phyloP scores from a whole-genome alignment of 2,113 vertebrate species.

The Proteles cristata region DNA sequence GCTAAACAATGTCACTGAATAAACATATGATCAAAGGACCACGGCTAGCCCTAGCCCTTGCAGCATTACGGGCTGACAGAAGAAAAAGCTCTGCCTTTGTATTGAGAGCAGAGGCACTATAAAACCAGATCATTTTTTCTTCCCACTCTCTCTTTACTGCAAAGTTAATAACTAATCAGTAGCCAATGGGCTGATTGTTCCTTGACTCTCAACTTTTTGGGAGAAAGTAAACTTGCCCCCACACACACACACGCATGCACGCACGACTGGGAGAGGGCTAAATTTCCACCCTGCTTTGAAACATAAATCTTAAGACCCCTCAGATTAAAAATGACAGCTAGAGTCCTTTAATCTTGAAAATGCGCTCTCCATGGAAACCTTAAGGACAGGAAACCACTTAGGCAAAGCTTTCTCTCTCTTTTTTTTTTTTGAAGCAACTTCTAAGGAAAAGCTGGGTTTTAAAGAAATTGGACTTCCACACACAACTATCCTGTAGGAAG shows the following conservation, averaged over 20 bases:
- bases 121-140: not conserved
- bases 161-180: constrained; percentile 33
- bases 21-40: not conserved
- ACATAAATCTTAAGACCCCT: constrained; percentile 64
- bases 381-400: constrained; percentile 64
- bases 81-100: not conserved
- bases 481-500: not conserved
- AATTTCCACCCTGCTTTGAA: constrained; percentile 68
- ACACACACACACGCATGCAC: not conserved
- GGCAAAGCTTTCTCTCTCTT: not conserved
- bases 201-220: not conserved
- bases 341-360: constrained; percentile 76
- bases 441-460: constrained; percentile 67
- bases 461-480: constrained; percentile 48
- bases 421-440: constrained; percentile 10
- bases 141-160: not conserved
- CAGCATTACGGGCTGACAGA: not conserved
- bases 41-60: not conserved
- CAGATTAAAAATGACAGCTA: constrained; percentile 66
- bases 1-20: not conserved
- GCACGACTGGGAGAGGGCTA: not conserved
- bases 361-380: constrained; percentile 61
- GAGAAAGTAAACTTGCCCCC: not conserved
- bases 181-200: not conserved
- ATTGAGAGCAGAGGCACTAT: not conserved